These are phyloP conservation scores for Caretta caretta DNA, from an alignment of 2,113 vertebrate species.

Conservation along the genomic window DNA sequence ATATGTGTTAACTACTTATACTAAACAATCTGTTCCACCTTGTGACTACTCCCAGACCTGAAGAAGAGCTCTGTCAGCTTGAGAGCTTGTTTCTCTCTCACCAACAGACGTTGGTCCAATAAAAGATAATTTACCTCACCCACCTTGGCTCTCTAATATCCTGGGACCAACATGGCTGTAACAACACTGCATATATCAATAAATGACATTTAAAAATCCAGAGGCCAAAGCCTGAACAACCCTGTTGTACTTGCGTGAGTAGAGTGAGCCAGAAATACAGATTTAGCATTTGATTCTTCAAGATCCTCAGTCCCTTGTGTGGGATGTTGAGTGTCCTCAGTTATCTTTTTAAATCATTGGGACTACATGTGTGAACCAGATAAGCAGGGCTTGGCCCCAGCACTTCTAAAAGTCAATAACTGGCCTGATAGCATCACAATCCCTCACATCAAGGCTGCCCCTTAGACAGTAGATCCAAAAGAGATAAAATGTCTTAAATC, in stretches of 20 bases:
- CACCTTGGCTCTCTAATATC: neutral
- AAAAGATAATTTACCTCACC: neutral
- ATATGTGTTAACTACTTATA: neutral
- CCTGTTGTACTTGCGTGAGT: neutral
- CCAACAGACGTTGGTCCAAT: neutral
- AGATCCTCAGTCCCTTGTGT: neutral
- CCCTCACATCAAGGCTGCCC: conserved; percentile 28
- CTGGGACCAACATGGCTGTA: neutral
- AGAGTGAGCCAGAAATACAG: conserved; percentile 1
- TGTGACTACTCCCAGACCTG: neutral
- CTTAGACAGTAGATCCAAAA: neutral
- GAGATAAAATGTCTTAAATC: neutral
- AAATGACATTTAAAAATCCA: neutral
- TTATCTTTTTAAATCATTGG: conserved; percentile 22
- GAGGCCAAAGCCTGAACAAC: neutral
- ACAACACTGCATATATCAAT: neutral
- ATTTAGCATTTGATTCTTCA: neutral
- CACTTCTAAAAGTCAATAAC: conserved; percentile 42
- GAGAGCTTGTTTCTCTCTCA: neutral
- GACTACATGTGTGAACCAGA: neutral
- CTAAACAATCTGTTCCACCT: neutral
- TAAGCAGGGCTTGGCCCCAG: neutral
- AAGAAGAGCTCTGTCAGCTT: neutral
- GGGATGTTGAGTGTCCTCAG: conserved; percentile 4
- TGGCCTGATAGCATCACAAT: conserved; percentile 4